Evolutionary conservation across 2,113 vertebrate species (phyloP), one percentile per base, ranked within the genome.

Genomic region (Canis aureus): DNA sequence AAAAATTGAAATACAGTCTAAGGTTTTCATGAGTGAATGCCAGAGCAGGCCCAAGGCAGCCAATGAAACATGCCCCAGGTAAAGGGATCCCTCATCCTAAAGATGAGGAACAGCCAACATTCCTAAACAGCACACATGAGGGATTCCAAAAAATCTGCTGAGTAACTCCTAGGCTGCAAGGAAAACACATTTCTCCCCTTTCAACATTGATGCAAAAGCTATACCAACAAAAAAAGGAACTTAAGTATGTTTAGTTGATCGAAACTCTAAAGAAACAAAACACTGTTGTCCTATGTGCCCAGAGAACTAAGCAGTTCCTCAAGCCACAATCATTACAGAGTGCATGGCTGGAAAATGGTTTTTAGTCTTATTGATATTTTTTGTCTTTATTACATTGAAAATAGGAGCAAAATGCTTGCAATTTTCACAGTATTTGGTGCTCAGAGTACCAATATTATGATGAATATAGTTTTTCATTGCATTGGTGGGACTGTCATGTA

Each of bases 341-440:
- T 62, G 9, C 25, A 53, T 3, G 49, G 62, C 49, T 97, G 79
- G 92, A 87, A 96, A 93, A 59, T 20, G 53, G 69, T 20, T 71
- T 84, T 94, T 76, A 89, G 78, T 94, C 71, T 81, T 95, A 97
- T 66, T 97, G 97, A 82, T 82, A 82, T 85, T 93, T 97, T 95
- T 76, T 93, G 79, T 94, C 89, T 97, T 96, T 96, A 97, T 97
- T 98, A 84, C 60, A 69, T 51, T 82, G 64, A 92, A n/a, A 90
- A 94, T 53, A 38, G 55, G 66, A 97, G 66, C 35, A 94, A 95
- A 96, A 92, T 53, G 60, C 59, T 96, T 94, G 49, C 49, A 94
- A 94, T 93, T 97, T 88, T 82, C 76, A 76, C 69, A 86, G 60
- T 20, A 69, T 64, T 94, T 95, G 95, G 53, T 64, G 49, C 60